A percentile compares a stretch with the other conserved stretches of the same genome.
phyloP scores from a whole-genome alignment of 2,888 invertebrate genomes.

The Lasioglossum figueresi region DNA sequence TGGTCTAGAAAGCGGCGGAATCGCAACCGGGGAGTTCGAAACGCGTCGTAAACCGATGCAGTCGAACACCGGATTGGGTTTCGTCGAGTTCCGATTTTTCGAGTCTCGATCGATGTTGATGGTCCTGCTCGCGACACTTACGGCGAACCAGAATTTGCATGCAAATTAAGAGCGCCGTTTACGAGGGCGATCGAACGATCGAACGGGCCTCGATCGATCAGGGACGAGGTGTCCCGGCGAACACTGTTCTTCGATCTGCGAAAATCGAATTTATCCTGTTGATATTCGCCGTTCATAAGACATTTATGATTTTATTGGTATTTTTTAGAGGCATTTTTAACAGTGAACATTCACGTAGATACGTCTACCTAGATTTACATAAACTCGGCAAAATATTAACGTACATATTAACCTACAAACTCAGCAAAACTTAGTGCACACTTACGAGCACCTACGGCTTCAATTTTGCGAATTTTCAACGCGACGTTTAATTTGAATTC shows the following conservation, averaged over 20 bases:
- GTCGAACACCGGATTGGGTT: not conserved
- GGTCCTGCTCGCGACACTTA: not conserved
- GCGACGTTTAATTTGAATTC: not conserved
- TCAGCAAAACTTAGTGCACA: too few relatives aligned
- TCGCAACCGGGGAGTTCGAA: not conserved
- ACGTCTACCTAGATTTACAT: too few relatives aligned
- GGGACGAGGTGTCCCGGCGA: not conserved
- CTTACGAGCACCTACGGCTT: not conserved
- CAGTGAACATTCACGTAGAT: too few relatives aligned
- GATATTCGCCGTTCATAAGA: not conserved
- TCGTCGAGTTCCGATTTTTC: not conserved
- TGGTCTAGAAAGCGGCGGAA: constrained; percentile 12
- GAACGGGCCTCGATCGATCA: not conserved
- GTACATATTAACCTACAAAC: too few relatives aligned
- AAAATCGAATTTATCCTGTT: not conserved
- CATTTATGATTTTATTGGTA: not conserved
- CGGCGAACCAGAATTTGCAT: not conserved
- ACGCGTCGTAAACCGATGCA: constrained; percentile 1
- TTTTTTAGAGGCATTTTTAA: not conserved
- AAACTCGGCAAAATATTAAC: too few relatives aligned
- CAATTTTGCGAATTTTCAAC: not conserved
- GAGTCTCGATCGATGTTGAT: not conserved
- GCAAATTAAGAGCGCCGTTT: constrained; percentile 1
- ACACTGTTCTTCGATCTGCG: not conserved
- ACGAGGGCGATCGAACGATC: not conserved